These are phyloP conservation scores for Hypolimnas misippus DNA, from an alignment of 2,888 invertebrate species.

Conservation along the genomic window DNA sequence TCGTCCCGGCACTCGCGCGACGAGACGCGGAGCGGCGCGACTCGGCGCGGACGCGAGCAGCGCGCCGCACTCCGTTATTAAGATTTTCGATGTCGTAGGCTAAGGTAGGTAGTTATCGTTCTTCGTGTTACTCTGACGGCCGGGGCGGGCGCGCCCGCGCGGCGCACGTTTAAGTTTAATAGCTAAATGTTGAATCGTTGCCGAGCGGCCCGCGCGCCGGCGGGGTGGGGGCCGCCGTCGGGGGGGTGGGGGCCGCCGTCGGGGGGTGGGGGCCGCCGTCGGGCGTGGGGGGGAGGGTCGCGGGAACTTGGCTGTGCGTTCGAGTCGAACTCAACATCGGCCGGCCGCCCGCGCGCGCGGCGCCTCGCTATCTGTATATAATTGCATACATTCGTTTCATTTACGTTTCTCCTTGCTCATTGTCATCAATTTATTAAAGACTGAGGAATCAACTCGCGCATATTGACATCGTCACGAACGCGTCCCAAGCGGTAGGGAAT, in stretches of 20 bases:
- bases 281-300: slow-evolving; percentile 71
- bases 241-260: slow-evolving; percentile 69
- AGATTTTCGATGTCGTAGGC: slow-evolving; percentile 68
- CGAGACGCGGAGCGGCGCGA: slow-evolving; percentile 4
- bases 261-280: slow-evolving; percentile 65
- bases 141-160: slow-evolving; percentile 44
- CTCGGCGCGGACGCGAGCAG: slow-evolving; percentile 13
- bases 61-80: slow-evolving; percentile 50
- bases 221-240: slow-evolving; percentile 68
- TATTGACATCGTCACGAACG: slow-evolving; percentile 81
- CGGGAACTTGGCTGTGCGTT: slow-evolving; percentile 76
- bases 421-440: slow-evolving; percentile 84
- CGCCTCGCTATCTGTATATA: slow-evolving; percentile 75
- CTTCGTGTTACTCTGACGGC: slow-evolving; percentile 49
- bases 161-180: slow-evolving; percentile 75
- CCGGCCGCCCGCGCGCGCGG: slow-evolving; percentile 43
- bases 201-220: no score
- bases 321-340: slow-evolving; percentile 70
- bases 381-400: slow-evolving; percentile 80
- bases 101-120: slow-evolving; percentile 73
- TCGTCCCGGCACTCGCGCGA: slow-evolving; percentile 16
- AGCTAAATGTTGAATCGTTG: slow-evolving; percentile 84
- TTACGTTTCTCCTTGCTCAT: slow-evolving; percentile 82
- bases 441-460: slow-evolving; percentile 83
- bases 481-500: slow-evolving; percentile 69